phyloP scores from a whole-genome alignment of 2,113 vertebrate genomes.

The Procavia capensis region DNA sequence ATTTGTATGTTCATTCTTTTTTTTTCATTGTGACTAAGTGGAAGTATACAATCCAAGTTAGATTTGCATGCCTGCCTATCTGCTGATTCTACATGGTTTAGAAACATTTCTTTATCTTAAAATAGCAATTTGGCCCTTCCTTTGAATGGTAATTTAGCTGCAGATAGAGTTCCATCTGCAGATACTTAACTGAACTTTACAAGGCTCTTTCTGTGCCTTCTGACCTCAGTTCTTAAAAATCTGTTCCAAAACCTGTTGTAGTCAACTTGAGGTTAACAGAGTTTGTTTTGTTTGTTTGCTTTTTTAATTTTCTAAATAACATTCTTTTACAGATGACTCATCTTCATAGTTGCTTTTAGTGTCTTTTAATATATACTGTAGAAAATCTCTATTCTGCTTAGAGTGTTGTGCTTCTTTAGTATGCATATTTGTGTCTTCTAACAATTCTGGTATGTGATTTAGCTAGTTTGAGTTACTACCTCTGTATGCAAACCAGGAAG shows the following conservation, averaged over 20 bases:
- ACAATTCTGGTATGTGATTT: not conserved
- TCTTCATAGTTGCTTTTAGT: not conserved
- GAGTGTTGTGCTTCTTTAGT: not conserved
- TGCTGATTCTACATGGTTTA: no score
- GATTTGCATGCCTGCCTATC: no score
- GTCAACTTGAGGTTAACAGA: no score
- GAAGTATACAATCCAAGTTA: no score
- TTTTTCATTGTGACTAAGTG: no score
- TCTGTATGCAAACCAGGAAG: no score
- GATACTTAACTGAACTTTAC: not conserved
- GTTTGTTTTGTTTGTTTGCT: no score
- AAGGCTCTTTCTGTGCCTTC: not conserved
- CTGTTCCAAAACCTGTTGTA: no score
- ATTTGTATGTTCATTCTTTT: no score
- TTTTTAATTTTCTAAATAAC: not conserved
- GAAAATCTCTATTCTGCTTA: not conserved
- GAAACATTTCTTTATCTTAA: not conserved
- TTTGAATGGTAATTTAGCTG: not conserved
- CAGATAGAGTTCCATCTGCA: not conserved
- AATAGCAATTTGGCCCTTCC: not conserved
- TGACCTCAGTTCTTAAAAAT: not conserved
- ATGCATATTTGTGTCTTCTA: not conserved
- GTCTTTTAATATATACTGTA: not conserved
- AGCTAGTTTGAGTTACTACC: not conserved
- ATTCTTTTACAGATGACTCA: not conserved